These are phyloP conservation scores for Tachypleus tridentatus DNA, from an alignment of 1,140 invertebrate species.

Conservation along the genomic window DNA sequence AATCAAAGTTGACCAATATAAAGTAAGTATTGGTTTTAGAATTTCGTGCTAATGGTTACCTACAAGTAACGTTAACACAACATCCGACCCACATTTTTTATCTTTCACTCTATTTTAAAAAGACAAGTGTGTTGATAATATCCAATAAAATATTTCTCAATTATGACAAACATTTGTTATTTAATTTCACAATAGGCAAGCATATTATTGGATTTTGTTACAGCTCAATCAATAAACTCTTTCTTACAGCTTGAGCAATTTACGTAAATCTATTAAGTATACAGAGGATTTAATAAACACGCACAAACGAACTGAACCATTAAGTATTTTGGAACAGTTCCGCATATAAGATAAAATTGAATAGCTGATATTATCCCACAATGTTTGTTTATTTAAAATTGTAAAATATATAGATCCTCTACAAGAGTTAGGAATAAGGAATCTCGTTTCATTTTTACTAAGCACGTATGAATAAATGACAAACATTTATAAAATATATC, in stretches of 20 bases:
- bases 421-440: background rate
- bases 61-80: background rate
- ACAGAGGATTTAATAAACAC: too few relatives aligned
- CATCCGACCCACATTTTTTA: background rate
- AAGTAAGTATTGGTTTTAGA: constrained; percentile 6
- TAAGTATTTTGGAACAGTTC: too few relatives aligned
- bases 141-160: constrained; percentile 2
- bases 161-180: constrained; percentile 10
- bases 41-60: background rate
- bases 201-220: constrained; percentile 40
- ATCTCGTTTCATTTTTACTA: background rate
- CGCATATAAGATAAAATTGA: too few relatives aligned
- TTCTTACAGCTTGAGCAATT: too few relatives aligned
- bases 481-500: background rate
- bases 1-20: constrained; percentile 16
- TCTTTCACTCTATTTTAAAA: background rate
- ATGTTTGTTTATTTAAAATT: too few relatives aligned
- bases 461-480: background rate
- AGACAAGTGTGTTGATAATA: background rate
- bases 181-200: background rate
- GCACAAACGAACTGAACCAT: too few relatives aligned
- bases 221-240: too few relatives aligned
- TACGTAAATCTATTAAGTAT: too few relatives aligned
- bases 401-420: too few relatives aligned
- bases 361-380: too few relatives aligned